phyloP scores from a whole-genome alignment of 2,797 vertebrate genomes.

The Thunnus albacares region DNA sequence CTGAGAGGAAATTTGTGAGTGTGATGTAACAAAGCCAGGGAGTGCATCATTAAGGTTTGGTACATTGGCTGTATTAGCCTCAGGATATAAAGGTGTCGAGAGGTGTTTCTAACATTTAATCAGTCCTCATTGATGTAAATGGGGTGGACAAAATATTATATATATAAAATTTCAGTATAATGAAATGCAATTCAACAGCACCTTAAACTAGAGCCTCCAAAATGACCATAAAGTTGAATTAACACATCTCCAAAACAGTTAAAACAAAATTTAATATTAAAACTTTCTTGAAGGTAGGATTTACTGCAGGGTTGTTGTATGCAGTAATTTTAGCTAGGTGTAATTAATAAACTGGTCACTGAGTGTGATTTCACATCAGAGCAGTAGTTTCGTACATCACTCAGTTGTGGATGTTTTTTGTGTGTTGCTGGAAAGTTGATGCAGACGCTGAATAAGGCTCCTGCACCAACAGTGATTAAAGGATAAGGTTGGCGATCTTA shows the following conservation, averaged over 20 bases:
- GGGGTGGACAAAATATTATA: neutral
- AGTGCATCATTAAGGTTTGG: slow-evolving; percentile 27
- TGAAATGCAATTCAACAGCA: too few relatives aligned
- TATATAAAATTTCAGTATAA: too few relatives aligned
- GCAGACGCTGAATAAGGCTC: neutral
- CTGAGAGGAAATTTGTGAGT: slow-evolving; percentile 15
- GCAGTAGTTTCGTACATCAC: neutral
- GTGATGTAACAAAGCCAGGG: slow-evolving; percentile 1
- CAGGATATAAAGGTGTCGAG: neutral
- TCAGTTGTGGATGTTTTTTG: neutral
- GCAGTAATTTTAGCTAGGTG: neutral
- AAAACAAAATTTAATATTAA: too few relatives aligned
- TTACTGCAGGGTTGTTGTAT: neutral
- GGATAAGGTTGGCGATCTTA: too few relatives aligned
- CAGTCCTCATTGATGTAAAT: slow-evolving; percentile 4
- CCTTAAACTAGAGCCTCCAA: too few relatives aligned
- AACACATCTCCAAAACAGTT: too few relatives aligned
- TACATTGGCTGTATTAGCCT: slow-evolving; percentile 12
- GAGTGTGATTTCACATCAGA: slow-evolving; percentile 3
- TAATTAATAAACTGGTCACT: neutral
- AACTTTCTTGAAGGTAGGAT: neutral
- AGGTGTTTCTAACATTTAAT: slow-evolving; percentile 14
- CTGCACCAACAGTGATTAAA: neutral
- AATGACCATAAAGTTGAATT: too few relatives aligned
- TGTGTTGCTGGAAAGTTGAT: neutral